Conservation (phyloP, 1,140 invertebrate genomes). For the Bombus pyrosoma region DNA sequence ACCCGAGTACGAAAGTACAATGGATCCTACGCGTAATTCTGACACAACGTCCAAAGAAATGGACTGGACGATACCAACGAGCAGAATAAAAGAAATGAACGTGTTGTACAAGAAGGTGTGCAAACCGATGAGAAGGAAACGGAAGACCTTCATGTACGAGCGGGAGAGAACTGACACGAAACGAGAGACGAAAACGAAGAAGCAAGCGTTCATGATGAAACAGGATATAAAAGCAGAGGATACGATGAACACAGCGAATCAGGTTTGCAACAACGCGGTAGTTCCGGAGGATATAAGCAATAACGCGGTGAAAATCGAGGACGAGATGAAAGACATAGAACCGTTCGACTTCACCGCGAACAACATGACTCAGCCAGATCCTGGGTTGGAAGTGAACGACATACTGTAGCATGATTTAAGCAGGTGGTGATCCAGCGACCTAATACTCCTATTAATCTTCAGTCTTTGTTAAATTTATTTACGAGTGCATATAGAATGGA, state of each 20-base stretch:
- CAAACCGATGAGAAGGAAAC: conserved; percentile 80
- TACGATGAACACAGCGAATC: conserved; percentile 21
- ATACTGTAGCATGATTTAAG: conserved; percentile 64
- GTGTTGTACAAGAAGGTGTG: conserved; percentile 83
- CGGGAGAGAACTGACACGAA: conserved; percentile 74
- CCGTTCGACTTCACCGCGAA: conserved; percentile 45
- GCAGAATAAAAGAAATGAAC: conserved; percentile 82
- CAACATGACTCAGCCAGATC: conserved; percentile 33
- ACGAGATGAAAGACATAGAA: conserved; percentile 40
- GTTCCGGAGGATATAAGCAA: conserved; percentile 11
- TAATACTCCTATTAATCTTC: conserved; percentile 60
- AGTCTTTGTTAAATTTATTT: conserved; percentile 59
- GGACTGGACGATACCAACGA: conserved; percentile 85
- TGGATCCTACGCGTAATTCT: conserved; percentile 87
- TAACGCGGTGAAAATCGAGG: conserved; percentile 48
- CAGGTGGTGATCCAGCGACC: conserved; percentile 50
- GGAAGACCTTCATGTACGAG: conserved; percentile 80
- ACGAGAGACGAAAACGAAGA: conserved; percentile 70
- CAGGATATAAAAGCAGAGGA: conserved; percentile 64
- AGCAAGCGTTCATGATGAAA: conserved; percentile 71
- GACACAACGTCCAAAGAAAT: conserved; percentile 75
- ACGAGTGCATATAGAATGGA: conserved; percentile 65
- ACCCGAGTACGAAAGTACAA: conserved; percentile 86
- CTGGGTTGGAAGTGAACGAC: conserved; percentile 47
- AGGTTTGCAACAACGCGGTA: conserved; percentile 17